Conservation (phyloP, 2,113 vertebrate genomes). For the Papio anubis region DNA sequence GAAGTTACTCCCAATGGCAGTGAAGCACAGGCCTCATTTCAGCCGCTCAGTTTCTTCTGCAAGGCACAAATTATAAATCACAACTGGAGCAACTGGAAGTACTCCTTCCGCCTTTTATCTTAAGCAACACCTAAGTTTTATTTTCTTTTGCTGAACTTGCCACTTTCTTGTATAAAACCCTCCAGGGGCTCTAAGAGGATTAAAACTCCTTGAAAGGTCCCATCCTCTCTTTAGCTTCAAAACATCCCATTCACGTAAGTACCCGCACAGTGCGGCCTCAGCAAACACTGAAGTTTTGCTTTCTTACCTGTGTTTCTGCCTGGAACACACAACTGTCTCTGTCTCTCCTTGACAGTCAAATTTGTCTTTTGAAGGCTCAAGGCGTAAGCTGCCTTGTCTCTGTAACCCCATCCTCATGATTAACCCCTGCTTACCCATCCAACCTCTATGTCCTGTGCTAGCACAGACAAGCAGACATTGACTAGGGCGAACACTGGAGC, state of each 20-base stretch:
- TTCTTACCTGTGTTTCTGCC: not conserved
- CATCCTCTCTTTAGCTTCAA: not conserved
- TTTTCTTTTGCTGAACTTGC: not conserved
- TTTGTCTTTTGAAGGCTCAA: not conserved
- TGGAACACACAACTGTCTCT: not conserved
- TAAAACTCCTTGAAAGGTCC: not conserved
- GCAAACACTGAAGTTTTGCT: rapidly evolving
- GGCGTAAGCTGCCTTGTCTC: not conserved
- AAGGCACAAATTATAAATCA: not conserved
- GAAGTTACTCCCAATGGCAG: not conserved
- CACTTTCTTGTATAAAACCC: not conserved
- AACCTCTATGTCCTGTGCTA: rapidly evolving
- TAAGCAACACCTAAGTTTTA: not conserved
- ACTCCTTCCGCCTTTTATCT: not conserved
- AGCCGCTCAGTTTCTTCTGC: not conserved
- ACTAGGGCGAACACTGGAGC: rapidly evolving
- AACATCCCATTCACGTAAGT: not conserved
- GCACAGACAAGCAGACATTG: not conserved
- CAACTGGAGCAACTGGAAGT: not conserved
- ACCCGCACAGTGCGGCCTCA: not conserved
- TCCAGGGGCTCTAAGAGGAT: not conserved
- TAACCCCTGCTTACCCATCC: not conserved
- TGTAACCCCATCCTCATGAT: not conserved
- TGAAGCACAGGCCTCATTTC: not conserved
- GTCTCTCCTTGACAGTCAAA: not conserved